Base-by-base conservation (phyloP, 35 echinoderm and acorn worm species). In the Ophiothrix spiculata region DNA sequence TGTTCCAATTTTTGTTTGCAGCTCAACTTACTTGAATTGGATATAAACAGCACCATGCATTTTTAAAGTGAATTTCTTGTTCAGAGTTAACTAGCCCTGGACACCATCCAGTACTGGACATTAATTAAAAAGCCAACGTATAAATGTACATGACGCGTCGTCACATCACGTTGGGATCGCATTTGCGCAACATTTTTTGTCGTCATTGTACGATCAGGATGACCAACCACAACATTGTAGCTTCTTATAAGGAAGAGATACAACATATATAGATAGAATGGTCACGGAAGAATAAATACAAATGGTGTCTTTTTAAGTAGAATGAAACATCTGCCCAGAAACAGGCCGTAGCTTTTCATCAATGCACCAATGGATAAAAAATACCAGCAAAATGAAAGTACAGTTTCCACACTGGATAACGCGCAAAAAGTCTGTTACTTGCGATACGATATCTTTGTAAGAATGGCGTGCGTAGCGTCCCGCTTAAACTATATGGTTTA, bases 301-400 rank as follows among this genome's bases (percentile, higher is more conserved):
- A n/a, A n/a, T n/a, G n/a, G n/a, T 69, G 60, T 69, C 16, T 28
- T 69, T 69, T 54, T 69, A 69, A 69, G 60, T 69, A 69, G 60
- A 39, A 78, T 78, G 33, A 39, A n/a, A 39, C 17, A 14, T 78
- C 29, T 78, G 13, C 12, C 10, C 76, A 34, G 28, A 36, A n/a
- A 37, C 25, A 23, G 14, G 34, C 76, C 14, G n/a, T 78, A 23
- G 35, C 25, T 56, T 25, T 36, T 40, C 86, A 75, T 92, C 83
- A 97, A 85, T 97, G 90, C 56, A 97, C 90, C 56, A 97, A 75
- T 21, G 94, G 91, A 42, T 97, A 97, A 39, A 97, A 97, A 46
- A 93, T 79, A 39, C 91, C 94, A 0, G 94, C 77, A 87, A 97
- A 97, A 80, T 93, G 90, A 45, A 97, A 97, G 45, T 84, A 93